Evolutionary conservation across 2,797 vertebrate genomes (phyloP), one percentile per base, ranked within the genome.

Genomic region (Acrocephalus scirpaceus): DNA sequence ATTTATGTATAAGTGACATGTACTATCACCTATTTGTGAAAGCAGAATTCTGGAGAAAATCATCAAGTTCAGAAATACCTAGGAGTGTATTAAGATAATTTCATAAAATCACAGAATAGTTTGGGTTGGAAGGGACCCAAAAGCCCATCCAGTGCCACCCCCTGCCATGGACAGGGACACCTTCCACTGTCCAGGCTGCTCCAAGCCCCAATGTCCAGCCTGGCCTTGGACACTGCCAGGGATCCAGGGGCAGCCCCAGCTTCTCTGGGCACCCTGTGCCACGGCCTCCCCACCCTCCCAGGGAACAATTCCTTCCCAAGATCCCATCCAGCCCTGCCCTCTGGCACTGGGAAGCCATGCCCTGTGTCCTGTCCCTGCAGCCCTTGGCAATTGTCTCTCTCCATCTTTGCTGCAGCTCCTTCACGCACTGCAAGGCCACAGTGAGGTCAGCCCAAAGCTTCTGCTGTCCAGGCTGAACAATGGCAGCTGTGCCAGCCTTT

Each of bases 101-200:
- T 50, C 9, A 58, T 21, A 66, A 42, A 48, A 66, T 30, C 9
- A 13, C 11, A 20, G 34, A 13, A 13, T 30, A 11, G 5, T 74
- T 57, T 21, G 5, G 30, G 6, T 29, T 17, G 21, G 26, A 11
- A 48, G 6, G n/a, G 38, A 36, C 5, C 22, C 8, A 3, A 12
- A 44, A 44, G 3, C 1, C 2, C 47, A 36, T 3, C 38, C 13
- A 8, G 3, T 30, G 0, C 16, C 25, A 25, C 16, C 26, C 22
- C 18, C 16, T 29, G 36, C 45, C 54, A 19, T 16, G 13, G 32
- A 6, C 65, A 70, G 36, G 32, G 45, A 42, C 36, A 6, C 8
- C 36, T 60, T 0, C 54, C 54, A 29, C 8, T 30, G 2, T 30
- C 32, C 51, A 47, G 61, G 16, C 5, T 56, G n/a, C n/a, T 54